Conservation (phyloP, 2,888 invertebrate genomes). For the Tromatobia lineatoria region DNA sequence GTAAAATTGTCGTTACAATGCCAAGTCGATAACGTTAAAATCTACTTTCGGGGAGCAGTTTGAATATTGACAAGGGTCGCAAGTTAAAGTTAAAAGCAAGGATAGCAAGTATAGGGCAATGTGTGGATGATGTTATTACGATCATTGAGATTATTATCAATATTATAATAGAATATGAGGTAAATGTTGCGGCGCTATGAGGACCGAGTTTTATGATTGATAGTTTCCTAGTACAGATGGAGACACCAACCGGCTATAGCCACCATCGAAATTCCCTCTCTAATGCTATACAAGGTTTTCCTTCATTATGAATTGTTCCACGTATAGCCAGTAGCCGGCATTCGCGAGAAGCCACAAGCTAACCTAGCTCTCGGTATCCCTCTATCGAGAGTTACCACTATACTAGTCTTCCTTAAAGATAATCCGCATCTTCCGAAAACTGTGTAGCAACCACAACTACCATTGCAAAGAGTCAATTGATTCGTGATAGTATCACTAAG, state of each 20-base stretch:
- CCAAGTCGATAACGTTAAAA: too few relatives aligned
- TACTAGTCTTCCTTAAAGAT: slow-evolving; percentile 50
- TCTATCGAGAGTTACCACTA: slow-evolving; percentile 11
- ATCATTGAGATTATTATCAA: too few relatives aligned
- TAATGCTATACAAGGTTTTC: slow-evolving; percentile 16
- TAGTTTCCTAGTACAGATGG: slow-evolving; percentile 4
- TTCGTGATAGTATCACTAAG: slow-evolving; percentile 12
- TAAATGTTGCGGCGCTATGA: too few relatives aligned
- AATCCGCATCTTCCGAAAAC: slow-evolving; percentile 29
- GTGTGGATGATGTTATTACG: too few relatives aligned
- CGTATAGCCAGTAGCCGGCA: slow-evolving; percentile 46
- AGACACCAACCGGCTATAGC: not conserved
- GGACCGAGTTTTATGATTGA: too few relatives aligned
- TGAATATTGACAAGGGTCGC: too few relatives aligned
- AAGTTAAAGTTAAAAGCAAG: too few relatives aligned
- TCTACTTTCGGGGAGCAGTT: too few relatives aligned
- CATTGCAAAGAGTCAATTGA: not conserved
- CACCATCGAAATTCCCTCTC: slow-evolving; percentile 12
- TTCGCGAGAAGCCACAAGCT: slow-evolving; percentile 36
- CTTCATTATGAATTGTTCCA: slow-evolving; percentile 24
- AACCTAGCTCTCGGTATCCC: slow-evolving; percentile 45
- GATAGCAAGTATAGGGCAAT: too few relatives aligned
- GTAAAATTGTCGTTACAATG: too few relatives aligned
- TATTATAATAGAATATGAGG: too few relatives aligned
- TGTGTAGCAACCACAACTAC: not conserved